Evolutionary conservation across 2,888 invertebrate species (phyloP).

Genomic region (Spialia ferax): DNA sequence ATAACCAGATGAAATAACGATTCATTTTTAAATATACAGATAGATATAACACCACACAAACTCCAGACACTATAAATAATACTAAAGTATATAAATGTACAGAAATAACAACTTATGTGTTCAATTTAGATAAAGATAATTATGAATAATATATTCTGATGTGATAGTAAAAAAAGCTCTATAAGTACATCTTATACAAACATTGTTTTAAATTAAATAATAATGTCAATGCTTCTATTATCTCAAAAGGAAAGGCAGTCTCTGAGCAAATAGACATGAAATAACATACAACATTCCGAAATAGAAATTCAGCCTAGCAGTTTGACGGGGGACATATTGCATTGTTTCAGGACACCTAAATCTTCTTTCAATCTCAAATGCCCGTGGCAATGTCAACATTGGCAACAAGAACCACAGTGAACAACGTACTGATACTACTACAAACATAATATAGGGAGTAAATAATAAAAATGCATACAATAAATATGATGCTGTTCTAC

Average conservation of each 20-base stretch:
- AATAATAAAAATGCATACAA: conserved; percentile 96
- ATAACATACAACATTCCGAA: conserved; percentile 96
- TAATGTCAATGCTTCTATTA: conserved; percentile 49
- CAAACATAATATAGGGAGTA: conserved; percentile 96
- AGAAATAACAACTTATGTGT: background rate
- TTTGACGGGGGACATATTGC: conserved; percentile 94
- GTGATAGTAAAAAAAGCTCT: conserved; percentile 45
- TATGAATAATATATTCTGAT: background rate
- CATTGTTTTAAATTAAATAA: conserved; percentile 25
- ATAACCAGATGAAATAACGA: no score
- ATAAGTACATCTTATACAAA: conserved; percentile 25
- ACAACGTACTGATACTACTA: conserved; percentile 94
- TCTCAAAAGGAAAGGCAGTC: conserved; percentile 86
- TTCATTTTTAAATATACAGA: no score
- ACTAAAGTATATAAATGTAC: no score
- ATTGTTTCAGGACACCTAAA: conserved; percentile 93
- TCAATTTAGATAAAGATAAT: background rate
- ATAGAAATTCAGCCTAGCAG: conserved; percentile 96
- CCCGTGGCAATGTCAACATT: conserved; percentile 94
- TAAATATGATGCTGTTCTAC: conserved; percentile 96
- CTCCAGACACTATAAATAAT: no score
- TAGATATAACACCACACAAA: no score
- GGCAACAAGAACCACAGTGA: conserved; percentile 96
- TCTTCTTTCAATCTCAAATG: conserved; percentile 96
- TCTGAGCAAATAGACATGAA: conserved; percentile 91